A percentile compares a stretch with the other conserved stretches of the same genome.
Evolutionary conservation across 1,140 invertebrate genomes (phyloP).

Genomic region (Calliopsis andreniformis): DNA sequence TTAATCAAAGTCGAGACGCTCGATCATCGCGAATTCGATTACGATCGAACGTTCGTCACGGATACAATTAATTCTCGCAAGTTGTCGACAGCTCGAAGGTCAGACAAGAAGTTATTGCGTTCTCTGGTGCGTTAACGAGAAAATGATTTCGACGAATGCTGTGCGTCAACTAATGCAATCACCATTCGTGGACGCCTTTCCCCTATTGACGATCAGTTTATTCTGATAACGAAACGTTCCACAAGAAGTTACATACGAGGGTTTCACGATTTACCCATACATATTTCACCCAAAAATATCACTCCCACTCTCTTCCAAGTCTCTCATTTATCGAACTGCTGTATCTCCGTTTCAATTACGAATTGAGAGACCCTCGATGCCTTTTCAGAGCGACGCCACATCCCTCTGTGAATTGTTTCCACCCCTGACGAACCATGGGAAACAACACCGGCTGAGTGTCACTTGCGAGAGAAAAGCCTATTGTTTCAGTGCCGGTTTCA

Average conservation of each 20-base stretch:
- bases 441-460: constrained; percentile 43
- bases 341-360: constrained; percentile 16
- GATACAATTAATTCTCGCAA: constrained; percentile 71
- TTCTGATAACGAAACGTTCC: constrained; percentile 5
- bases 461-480: constrained; percentile 16
- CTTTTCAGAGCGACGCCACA: constrained; percentile 25
- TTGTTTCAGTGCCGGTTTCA: constrained; percentile 17
- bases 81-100: constrained; percentile 33
- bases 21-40: constrained; percentile 65
- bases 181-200: not conserved
- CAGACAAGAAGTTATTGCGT: constrained; percentile 58
- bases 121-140: constrained; percentile 69
- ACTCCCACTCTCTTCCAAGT: not conserved
- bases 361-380: constrained; percentile 31
- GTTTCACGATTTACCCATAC: not conserved
- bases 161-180: constrained; percentile 14
- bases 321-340: not conserved
- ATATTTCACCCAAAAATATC: not conserved
- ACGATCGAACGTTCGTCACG: constrained; percentile 70
- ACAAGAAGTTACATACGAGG: too few relatives aligned
- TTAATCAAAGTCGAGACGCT: constrained; percentile 61
- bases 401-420: constrained; percentile 40
- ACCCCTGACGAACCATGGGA: constrained; percentile 38
- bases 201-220: constrained; percentile 10
- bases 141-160: constrained; percentile 66